Evolutionary conservation across 2,888 invertebrate genomes (phyloP), one percentile per base, ranked within the genome.

Genomic region (Latrodectus elegans): DNA sequence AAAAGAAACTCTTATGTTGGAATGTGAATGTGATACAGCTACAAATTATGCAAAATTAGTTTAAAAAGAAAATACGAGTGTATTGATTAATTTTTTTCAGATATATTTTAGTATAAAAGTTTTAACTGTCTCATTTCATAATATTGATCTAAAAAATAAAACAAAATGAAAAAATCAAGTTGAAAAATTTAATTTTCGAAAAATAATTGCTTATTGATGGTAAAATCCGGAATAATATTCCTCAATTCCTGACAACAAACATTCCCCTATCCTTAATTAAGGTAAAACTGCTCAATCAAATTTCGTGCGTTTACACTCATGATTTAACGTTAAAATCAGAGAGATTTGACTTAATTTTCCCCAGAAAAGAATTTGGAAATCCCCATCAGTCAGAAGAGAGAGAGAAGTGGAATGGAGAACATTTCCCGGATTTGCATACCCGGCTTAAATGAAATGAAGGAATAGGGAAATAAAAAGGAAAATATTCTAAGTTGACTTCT

Each of bases 401-500:
- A 22, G 22, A 64, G 9, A 17, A 71, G 11, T 52, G 52, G 60
- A 60, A 60, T 6, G 60, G 60, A n/a, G 22, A 38, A 38, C 26
- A 26, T 70, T 12, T 26, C 26, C 55, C 4, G 64, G 55, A 84
- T 84, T 84, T 84, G 67, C 77, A 84, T 84, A 65, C 77, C 11
- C 55, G 77, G 71, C 38, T 73, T n/a, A 65, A 78, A 71, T 60
- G 17, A 83, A 83, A 76, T 60, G 83, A 83, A 65, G 64, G 68
- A 53, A 74, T 75, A 76, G 76, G 76, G 60, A 75, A 38, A 83
- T 70, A 65, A 12, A 22, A 26, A 17, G 60, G 75, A 38, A 74
- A 81, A 49, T n/a, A 15, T 72, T 77, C 53, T 15, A 60, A 60
- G 60, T 15, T 15, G 73, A 52, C 55, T 14, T 26, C 49, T 72